Conservation (phyloP, 1,140 invertebrate genomes). For the Saccostrea cuccullata region DNA sequence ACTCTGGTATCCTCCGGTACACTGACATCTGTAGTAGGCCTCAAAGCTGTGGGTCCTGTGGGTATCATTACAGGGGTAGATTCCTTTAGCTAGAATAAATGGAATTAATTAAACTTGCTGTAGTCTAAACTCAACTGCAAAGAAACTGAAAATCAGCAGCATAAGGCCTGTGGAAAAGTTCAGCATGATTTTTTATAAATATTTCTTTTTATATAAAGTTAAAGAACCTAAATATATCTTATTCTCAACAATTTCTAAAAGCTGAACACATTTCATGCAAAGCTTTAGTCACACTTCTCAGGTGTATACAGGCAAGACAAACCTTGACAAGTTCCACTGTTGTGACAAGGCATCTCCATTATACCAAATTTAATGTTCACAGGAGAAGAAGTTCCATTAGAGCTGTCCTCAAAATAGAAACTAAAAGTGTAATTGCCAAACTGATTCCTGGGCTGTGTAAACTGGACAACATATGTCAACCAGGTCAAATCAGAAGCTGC, state of each 20-base stretch:
- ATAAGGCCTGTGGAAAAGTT: too few species aligned
- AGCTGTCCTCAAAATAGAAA: slow-evolving; percentile 44
- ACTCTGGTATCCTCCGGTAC: slow-evolving; percentile 91
- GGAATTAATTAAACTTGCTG: not conserved
- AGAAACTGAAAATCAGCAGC: too few species aligned
- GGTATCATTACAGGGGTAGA: slow-evolving; percentile 55
- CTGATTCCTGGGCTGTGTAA: not conserved
- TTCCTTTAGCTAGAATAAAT: not conserved
- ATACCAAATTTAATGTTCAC: slow-evolving; percentile 51
- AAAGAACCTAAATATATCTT: too few species aligned
- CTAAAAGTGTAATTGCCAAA: slow-evolving; percentile 39
- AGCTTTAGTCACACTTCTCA: too few species aligned
- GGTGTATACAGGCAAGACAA: too few species aligned
- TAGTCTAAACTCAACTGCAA: too few species aligned
- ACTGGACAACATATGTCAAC: slow-evolving; percentile 37
- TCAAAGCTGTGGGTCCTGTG: slow-evolving; percentile 53
- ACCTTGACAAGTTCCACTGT: slow-evolving; percentile 54
- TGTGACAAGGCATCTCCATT: slow-evolving; percentile 57
- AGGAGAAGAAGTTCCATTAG: slow-evolving; percentile 40
- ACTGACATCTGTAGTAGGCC: slow-evolving; percentile 87
- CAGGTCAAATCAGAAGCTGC: slow-evolving; percentile 32
- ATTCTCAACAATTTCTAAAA: too few species aligned
- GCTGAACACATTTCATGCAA: too few species aligned
- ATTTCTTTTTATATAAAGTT: too few species aligned
- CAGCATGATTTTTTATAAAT: too few species aligned